These are phyloP conservation scores for Melanostoma mellinum DNA, from an alignment of 2,888 invertebrate genomes.

Conservation along the genomic window DNA sequence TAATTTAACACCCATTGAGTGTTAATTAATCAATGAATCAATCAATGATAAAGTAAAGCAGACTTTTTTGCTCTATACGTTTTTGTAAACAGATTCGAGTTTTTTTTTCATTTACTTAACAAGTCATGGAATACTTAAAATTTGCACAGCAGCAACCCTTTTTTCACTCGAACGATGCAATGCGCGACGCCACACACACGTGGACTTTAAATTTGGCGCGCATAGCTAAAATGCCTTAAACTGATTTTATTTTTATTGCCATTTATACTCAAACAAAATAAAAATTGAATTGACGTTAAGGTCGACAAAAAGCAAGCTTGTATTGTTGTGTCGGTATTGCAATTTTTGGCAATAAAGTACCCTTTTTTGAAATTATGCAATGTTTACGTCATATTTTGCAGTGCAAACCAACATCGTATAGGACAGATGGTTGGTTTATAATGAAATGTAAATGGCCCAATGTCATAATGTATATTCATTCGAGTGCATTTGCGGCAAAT, in stretches of 20 bases:
- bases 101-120: not conserved
- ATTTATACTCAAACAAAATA: not conserved
- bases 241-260: not conserved
- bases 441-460: slow-evolving; percentile 57
- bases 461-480: slow-evolving; percentile 50
- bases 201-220: slow-evolving; percentile 30
- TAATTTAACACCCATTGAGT: slow-evolving; percentile 48
- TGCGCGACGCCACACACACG: slow-evolving; percentile 11
- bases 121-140: slow-evolving; percentile 22
- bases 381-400: slow-evolving; percentile 47
- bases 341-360: slow-evolving; percentile 59
- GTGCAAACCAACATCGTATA: slow-evolving; percentile 22
- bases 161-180: not conserved
- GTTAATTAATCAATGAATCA: slow-evolving; percentile 63
- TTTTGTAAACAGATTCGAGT: no score
- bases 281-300: slow-evolving; percentile 34
- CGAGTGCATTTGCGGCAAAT: slow-evolving; percentile 40
- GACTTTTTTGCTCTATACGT: not conserved
- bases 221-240: slow-evolving; percentile 7
- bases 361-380: slow-evolving; percentile 59
- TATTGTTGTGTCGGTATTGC: slow-evolving; percentile 24
- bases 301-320: slow-evolving; percentile 7
- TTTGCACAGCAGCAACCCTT: slow-evolving; percentile 12
- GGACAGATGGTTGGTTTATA: slow-evolving; percentile 18
- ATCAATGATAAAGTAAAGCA: slow-evolving; percentile 27